Base-by-base conservation (phyloP, 2,797 vertebrate genomes). In the Lepus oiostolus region DNA sequence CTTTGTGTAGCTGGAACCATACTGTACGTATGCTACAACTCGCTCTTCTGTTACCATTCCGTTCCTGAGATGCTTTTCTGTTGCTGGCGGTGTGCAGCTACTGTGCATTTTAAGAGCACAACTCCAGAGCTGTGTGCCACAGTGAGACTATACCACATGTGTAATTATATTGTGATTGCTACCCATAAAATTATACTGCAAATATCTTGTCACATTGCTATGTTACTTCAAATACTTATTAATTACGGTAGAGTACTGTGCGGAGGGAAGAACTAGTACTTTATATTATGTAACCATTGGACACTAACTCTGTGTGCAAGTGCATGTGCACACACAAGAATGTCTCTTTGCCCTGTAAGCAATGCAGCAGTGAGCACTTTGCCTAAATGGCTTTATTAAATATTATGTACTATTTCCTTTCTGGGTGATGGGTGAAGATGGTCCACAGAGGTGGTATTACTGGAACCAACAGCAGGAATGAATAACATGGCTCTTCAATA, bases 361-460 rank as follows among this genome's bases (percentile, higher is more conserved):
- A 72, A 94, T 65, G 58, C 79, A 54, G 80, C 47, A 67, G 32
- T 79, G 72, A 85, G 54, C 47, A 85, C 60, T 54, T 14, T 63
- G 80, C 80, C 62, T 94, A 83, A 91, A 76, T 11, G 72, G 52
- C 54, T 42, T 88, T 84, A 85, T 85, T 83, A 93, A 79, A 58
- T 87, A 83, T 90, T 88, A 77, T 84, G 76, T 67, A 84, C 81
- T 76, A 91, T 90, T 65, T 93, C 50, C 22, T 94, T 85, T 26
- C 47, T 28, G 3, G 14, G 17, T 35, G 60, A 60, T 50, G 21
- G 74, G 16, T 35, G 74, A 67, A 94, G 74, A 79, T 35, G 19
- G 71, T 42, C 21, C 86, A 91, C 14, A 71, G 38, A 95, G 85
- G 42, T 79, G 38, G 30, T 32, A 88, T 81, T 74, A 85, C 30